A percentile compares a stretch with the other conserved stretches of the same genome.
Conservation (phyloP, 2,797 vertebrate species). For the Cossypha caffra region DNA sequence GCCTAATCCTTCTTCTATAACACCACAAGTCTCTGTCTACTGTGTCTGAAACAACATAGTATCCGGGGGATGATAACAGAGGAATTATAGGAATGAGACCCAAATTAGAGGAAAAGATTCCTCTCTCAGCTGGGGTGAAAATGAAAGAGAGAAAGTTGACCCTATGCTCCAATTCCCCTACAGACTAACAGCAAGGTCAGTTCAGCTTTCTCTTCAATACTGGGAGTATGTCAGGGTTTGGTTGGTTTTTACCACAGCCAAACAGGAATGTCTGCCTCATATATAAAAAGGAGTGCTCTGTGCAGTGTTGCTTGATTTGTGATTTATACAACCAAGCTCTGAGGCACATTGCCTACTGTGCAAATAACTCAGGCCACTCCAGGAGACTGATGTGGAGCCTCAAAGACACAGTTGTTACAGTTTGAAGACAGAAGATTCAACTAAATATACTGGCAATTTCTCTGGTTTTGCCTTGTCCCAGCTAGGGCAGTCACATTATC, state of each 20-base stretch:
- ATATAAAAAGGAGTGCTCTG: background rate
- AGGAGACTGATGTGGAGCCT: background rate
- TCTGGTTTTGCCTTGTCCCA: background rate
- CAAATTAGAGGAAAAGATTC: background rate
- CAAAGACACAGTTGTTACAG: background rate
- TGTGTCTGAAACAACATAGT: background rate
- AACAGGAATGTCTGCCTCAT: background rate
- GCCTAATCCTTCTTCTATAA: background rate
- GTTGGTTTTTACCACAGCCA: background rate
- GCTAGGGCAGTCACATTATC: background rate
- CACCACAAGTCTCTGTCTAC: background rate
- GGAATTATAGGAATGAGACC: background rate
- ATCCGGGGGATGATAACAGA: background rate
- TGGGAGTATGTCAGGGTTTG: background rate
- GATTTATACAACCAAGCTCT: background rate
- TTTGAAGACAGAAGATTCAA: background rate
- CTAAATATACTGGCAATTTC: background rate
- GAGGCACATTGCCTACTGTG: background rate
- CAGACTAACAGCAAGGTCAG: background rate
- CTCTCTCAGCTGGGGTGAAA: background rate
- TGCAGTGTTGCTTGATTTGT: background rate
- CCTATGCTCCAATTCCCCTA: background rate
- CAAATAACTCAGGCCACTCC: background rate
- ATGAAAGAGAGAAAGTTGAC: background rate
- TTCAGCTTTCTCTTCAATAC: background rate